Evolutionary conservation across 2,888 invertebrate genomes (phyloP).

Genomic region (Pristionchus entomophagus): DNA sequence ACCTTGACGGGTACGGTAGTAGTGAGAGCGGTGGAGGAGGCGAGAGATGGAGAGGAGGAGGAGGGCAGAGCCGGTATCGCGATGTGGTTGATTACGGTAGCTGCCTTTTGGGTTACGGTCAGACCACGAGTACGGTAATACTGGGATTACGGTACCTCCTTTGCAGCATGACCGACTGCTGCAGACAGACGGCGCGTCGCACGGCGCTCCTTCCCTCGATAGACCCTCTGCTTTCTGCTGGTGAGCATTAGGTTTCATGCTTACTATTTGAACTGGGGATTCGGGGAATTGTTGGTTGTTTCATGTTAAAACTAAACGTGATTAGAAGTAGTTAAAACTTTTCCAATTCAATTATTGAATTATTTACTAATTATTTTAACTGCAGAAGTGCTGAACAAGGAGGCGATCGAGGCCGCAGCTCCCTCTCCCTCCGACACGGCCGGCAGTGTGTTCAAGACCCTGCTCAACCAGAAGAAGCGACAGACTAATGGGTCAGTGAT

Average conservation of each 20-base stretch:
- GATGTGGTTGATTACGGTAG: too few relatives aligned
- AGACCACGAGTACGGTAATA: neutral
- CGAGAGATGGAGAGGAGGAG: neutral
- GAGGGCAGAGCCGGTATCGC: too few relatives aligned
- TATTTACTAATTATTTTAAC: neutral
- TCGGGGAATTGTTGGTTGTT: too few relatives aligned
- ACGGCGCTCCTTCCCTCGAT: conserved; percentile 1
- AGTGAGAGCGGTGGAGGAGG: neutral
- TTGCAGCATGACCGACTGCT: conserved; percentile 1
- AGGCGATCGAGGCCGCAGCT: conserved; percentile 12
- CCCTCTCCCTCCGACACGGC: conserved; percentile 7
- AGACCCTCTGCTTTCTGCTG: neutral
- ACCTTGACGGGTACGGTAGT: conserved; percentile 29
- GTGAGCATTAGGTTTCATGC: neutral
- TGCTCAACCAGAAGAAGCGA: conserved; percentile 38
- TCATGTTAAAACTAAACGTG: too few relatives aligned
- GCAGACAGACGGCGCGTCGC: neutral
- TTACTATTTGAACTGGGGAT: too few relatives aligned
- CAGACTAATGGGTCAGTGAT: neutral
- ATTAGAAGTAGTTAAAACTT: too few relatives aligned
- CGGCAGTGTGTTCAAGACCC: neutral
- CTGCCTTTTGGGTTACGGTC: too few relatives aligned
- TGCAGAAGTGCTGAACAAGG: conserved; percentile 30
- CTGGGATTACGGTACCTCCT: neutral
- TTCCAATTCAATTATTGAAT: too few relatives aligned